phyloP scores from a whole-genome alignment of 1,140 invertebrate species.

The Periplaneta americana region DNA sequence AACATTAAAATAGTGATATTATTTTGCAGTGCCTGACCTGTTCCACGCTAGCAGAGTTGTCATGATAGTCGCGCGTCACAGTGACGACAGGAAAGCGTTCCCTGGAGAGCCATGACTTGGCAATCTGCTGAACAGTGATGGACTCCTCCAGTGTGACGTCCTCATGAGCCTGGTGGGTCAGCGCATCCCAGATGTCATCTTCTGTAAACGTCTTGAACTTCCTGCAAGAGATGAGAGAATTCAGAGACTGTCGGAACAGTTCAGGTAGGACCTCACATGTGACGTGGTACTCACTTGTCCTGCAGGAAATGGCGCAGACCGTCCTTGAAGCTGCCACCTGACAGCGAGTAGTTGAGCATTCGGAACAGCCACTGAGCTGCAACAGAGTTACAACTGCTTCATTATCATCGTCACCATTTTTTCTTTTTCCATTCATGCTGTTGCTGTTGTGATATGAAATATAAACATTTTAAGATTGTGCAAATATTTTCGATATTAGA shows the following conservation, averaged over 20 bases:
- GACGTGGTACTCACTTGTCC: conserved; percentile 28
- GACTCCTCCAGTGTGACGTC: conserved; percentile 49
- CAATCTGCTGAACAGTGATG: conserved; percentile 56
- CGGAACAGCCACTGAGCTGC: conserved; percentile 59
- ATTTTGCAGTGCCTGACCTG: conserved; percentile 47
- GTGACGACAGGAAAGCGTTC: conserved; percentile 74
- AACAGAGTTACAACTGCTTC: too few species aligned
- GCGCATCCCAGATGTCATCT: conserved; percentile 71
- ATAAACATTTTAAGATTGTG: too few species aligned
- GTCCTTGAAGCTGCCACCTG: conserved; percentile 48
- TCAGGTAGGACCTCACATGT: neutral
- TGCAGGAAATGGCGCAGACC: conserved; percentile 44
- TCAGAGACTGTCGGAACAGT: too few species aligned
- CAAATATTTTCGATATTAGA: too few species aligned
- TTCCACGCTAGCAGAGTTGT: conserved; percentile 50
- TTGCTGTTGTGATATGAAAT: too few species aligned
- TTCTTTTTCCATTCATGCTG: too few species aligned
- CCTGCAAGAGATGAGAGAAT: conserved; percentile 39
- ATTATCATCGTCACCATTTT: too few species aligned
- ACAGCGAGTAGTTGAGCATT: conserved; percentile 62
- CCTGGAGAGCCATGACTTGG: conserved; percentile 74
- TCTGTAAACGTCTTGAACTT: conserved; percentile 69
- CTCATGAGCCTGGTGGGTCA: conserved; percentile 58
- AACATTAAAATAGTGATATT: neutral
- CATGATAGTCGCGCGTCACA: conserved; percentile 60